These are phyloP conservation scores for Thymelicus sylvestris DNA, from an alignment of 2,888 invertebrate genomes.

Conservation along the genomic window DNA sequence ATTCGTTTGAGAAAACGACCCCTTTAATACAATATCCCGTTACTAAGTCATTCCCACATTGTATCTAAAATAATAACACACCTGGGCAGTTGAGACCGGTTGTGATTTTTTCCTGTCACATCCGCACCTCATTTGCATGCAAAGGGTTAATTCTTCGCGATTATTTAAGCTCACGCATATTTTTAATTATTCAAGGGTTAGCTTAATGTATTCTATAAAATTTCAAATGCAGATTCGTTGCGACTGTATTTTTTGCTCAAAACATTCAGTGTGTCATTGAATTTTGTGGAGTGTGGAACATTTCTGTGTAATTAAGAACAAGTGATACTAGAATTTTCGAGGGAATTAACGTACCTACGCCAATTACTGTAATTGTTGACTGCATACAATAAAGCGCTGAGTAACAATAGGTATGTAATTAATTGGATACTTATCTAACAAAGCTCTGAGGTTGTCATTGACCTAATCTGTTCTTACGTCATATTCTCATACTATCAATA, in stretches of 20 bases:
- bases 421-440: conserved; percentile 18
- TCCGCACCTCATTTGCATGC: conserved; percentile 75
- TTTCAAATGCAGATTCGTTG: conserved; percentile 66
- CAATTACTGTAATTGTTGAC: conserved; percentile 31
- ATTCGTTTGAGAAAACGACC: conserved; percentile 26
- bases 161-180: conserved; percentile 82
- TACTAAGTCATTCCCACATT: conserved; percentile 38
- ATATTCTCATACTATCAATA: neutral
- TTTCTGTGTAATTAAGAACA: conserved; percentile 36
- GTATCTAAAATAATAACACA: conserved; percentile 70
- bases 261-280: conserved; percentile 68
- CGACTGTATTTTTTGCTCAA: conserved; percentile 60
- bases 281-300: conserved; percentile 65
- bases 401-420: conserved; percentile 36
- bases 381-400: conserved; percentile 8
- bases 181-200: conserved; percentile 84
- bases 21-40: conserved; percentile 21
- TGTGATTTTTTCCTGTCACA: conserved; percentile 65
- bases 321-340: conserved; percentile 29
- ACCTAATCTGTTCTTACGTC: conserved; percentile 18
- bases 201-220: conserved; percentile 68
- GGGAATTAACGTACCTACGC: conserved; percentile 15
- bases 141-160: conserved; percentile 81
- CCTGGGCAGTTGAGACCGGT: conserved; percentile 72
- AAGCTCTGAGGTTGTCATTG: conserved; percentile 20